Base-by-base conservation (phyloP, 2,888 invertebrate genomes). In the Phaedon cochleariae region DNA sequence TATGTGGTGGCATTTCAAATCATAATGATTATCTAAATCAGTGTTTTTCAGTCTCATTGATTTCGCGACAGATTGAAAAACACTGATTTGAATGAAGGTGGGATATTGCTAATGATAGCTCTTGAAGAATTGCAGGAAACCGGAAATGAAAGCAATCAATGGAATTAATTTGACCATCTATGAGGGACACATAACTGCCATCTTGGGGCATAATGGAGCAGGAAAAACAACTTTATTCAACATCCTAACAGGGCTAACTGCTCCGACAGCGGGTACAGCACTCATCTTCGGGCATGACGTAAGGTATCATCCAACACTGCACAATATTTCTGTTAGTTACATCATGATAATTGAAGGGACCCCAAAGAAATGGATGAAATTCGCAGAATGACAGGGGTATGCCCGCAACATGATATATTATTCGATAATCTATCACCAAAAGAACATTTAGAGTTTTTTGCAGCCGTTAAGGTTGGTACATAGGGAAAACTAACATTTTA, bases 201-300 rank as follows among this genome's bases (percentile, higher is more conserved):
- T 95, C 20, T 83, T 95, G 65, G 95, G 94, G 0, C 94, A 94
- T 76, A 95, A 95, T 77, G 94, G 94, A 0, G 94, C 95, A 37
- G 95, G 95, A 4, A 95, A 95, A 82, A 94, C 94, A 0, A 94
- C 94, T 0, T 84, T 94, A 7, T 92, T 95, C 79, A 94, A 94
- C 75, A 94, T 95, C 71, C 83, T 95, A 17, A 93, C 94, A 1
- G 95, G 95, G 0, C 80, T 92, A n/a, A 91, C 92, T 0, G 85
- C 90, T 1, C 92, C 93, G 0, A 89, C 90, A 0, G 86, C 89
- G 66, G 92, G 92, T 0, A 91, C 91, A 0, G 92, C 92, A 0
- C 89, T 90, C 72, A 89, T 93, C 21, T 92, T 91, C 76, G 92
- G 92, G 9, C 86, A 92, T 76, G 92, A 93, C 79, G 90, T 92